phyloP scores from a whole-genome alignment of 1,140 invertebrate genomes.

The Trichonephila clavipes region DNA sequence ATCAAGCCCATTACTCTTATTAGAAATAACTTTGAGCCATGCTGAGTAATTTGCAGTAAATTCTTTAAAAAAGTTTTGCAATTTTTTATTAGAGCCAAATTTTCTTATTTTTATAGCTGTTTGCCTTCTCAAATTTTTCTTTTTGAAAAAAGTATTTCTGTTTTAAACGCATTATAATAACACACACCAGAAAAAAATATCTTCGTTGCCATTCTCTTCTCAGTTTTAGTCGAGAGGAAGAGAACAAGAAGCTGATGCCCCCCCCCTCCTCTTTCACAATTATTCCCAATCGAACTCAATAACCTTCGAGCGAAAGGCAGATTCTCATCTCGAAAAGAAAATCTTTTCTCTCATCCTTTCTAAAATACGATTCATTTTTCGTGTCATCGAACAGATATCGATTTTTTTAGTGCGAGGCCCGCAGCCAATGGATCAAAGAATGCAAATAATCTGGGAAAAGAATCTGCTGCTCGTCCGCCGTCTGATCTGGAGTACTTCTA shows the following conservation, averaged over 20 bases:
- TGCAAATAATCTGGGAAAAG: not conserved
- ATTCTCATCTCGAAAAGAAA: slow-evolving; percentile 9
- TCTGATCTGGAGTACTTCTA: not conserved
- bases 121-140: too few relatives aligned
- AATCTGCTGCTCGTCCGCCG: slow-evolving; percentile 1
- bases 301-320: not conserved
- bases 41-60: too few relatives aligned
- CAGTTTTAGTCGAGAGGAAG: not conserved
- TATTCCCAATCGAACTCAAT: not conserved
- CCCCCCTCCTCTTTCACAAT: not conserved
- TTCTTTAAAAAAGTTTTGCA: too few relatives aligned
- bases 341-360: not conserved
- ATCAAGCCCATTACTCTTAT: too few relatives aligned
- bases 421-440: slow-evolving; percentile 34
- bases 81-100: too few relatives aligned
- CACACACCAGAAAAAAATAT: too few relatives aligned
- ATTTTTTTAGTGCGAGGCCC: not conserved
- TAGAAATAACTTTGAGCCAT: too few relatives aligned
- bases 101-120: too few relatives aligned
- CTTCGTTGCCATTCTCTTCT: too few relatives aligned
- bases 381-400: slow-evolving; percentile 32
- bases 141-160: too few relatives aligned
- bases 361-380: slow-evolving; percentile 28
- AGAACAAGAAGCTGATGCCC: not conserved
- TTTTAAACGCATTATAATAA: too few relatives aligned